Evolutionary conservation across 1,140 invertebrate genomes (phyloP), one percentile per base, ranked within the genome.

Genomic region (Drosophila azteca): DNA sequence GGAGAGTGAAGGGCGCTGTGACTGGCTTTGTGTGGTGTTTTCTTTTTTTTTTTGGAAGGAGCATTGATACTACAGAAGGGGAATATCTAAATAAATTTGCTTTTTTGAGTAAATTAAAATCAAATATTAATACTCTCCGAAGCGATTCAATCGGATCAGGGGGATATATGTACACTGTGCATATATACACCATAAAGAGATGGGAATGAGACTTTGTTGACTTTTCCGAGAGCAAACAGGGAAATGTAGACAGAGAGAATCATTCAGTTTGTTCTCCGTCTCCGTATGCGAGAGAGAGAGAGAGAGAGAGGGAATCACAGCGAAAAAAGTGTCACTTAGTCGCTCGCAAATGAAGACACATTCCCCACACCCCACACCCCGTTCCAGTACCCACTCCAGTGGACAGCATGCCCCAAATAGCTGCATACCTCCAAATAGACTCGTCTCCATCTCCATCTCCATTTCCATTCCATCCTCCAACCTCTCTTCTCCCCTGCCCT

Each of bases 91-190:
- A 72, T 68, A 87, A 67, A 87, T 82, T 82, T 72, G 78, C 78
- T 70, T 72, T 72, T 82, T 11, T 22, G 66, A 76, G 75, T 55
- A 87, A 82, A 87, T 87, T 81, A 87, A 87, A 87, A 87, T 87
- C 83, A 87, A 87, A 87, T 79, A 87, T 87, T 87, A 82, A 87
- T 75, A 78, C 69, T 43, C 78, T 76, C 69, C 59, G 65, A 67
- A 73, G 78, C 74, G 62, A 65, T 43, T 67, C 64, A 68, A 73
- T 67, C 54, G 58, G 49, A 79, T 79, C 70, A 26, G 52, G 64
- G 15, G 22, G 29, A 62, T 39, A 44, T 31, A 31, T 31, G 3
- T 5, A 26, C 17, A 20, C 1, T 20, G 17, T 8, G 29, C 31
- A 53, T 17, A 53, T 17, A 22, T 7, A 72, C n/a, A 41, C 13